Percentiles rank a stretch among this genome's conserved stretches.
phyloP scores from a whole-genome alignment of 1,140 invertebrate species.

The Arion vulgaris region DNA sequence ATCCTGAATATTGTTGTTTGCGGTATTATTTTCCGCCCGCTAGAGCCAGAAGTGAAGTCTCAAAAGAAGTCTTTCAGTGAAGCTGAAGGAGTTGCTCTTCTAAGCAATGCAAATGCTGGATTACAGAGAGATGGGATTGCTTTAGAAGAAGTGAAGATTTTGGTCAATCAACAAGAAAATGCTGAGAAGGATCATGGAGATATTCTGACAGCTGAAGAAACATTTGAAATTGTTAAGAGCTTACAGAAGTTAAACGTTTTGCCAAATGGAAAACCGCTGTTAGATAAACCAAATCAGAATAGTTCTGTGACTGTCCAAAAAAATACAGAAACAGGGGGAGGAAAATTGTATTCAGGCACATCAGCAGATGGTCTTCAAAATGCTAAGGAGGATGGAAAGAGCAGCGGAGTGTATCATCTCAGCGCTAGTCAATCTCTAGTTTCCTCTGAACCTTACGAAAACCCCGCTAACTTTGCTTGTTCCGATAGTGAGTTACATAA shows the following conservation, averaged over 20 bases:
- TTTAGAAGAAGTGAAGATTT: not conserved
- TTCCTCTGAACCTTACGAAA: not conserved
- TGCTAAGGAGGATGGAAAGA: not conserved
- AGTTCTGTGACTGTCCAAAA: too few relatives aligned
- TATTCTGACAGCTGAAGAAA: not conserved
- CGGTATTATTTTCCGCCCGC: slow-evolving; percentile 85
- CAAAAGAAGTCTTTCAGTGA: not conserved
- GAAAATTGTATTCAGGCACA: not conserved
- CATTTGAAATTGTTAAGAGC: slow-evolving; percentile 6
- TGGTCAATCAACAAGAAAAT: not conserved
- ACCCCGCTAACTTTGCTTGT: slow-evolving; percentile 40
- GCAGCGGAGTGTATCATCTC: not conserved
- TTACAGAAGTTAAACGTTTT: slow-evolving; percentile 16
- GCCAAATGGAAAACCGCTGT: not conserved
- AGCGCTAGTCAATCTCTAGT: slow-evolving; percentile 26
- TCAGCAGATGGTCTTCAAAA: not conserved
- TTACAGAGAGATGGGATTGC: not conserved
- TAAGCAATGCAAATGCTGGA: not conserved
- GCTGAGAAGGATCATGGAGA: not conserved
- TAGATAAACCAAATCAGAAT: too few relatives aligned
- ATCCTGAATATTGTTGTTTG: slow-evolving; percentile 75
- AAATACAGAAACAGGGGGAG: too few relatives aligned
- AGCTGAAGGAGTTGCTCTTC: not conserved
- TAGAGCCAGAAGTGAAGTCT: slow-evolving; percentile 64
- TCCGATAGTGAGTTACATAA: slow-evolving; percentile 53